Conservation (phyloP, 2,797 vertebrate genomes). For the Lithobates pipiens region DNA sequence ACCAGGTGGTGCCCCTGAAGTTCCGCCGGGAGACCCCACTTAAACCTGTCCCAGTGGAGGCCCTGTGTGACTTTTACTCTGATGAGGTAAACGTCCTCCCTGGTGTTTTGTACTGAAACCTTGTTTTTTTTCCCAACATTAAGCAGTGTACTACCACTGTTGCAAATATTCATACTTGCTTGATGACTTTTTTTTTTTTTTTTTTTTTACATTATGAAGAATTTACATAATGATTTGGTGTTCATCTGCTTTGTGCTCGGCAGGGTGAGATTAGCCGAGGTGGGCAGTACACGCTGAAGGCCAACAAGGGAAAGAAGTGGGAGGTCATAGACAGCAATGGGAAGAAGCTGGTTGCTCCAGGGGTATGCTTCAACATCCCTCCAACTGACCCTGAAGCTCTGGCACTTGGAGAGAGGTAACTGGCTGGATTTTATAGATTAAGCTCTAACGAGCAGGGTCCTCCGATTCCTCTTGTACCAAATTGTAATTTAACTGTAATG, state of each 20-base stretch:
- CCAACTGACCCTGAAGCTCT: constrained; percentile 87
- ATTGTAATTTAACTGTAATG: too few relatives aligned
- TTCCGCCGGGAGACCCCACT: constrained; percentile 79
- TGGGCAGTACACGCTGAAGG: constrained; percentile 86
- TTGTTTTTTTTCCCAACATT: too few relatives aligned
- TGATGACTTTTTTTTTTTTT: too few relatives aligned
- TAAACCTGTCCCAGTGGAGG: constrained; percentile 89
- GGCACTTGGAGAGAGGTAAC: constrained; percentile 83
- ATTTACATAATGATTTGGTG: too few relatives aligned
- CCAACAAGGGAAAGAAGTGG: constrained; percentile 85
- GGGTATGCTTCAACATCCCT: constrained; percentile 91
- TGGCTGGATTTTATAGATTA: not conserved
- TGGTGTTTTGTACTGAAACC: too few relatives aligned
- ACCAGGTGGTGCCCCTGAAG: constrained; percentile 87
- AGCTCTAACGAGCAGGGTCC: too few relatives aligned
- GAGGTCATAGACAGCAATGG: constrained; percentile 85
- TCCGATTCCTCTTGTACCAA: too few relatives aligned
- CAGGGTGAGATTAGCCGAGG: constrained; percentile 87
- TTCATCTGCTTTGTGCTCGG: not conserved
- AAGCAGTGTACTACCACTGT: too few relatives aligned
- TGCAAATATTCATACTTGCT: too few relatives aligned
- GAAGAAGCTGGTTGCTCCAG: constrained; percentile 81
- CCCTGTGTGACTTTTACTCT: constrained; percentile 90
- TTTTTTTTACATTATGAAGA: too few relatives aligned
- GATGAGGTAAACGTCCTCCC: constrained; percentile 79